phyloP scores from a whole-genome alignment of 1,140 invertebrate species.

The Diorhabda carinulata region DNA sequence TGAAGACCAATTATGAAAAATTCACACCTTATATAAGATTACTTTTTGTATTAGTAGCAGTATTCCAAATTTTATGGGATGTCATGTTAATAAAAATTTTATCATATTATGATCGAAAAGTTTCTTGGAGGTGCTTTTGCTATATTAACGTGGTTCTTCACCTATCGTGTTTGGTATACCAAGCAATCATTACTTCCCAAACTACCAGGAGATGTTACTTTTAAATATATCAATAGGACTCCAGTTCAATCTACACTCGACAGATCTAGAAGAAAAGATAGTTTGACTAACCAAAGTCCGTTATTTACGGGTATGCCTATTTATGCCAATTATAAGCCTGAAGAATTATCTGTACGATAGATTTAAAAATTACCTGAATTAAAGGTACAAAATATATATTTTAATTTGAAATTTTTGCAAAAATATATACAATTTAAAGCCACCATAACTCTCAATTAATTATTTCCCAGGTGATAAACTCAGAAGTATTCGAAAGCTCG shows the following conservation, averaged over 20 bases:
- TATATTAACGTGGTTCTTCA: constrained; percentile 86
- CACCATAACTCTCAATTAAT: no score
- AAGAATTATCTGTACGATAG: not conserved
- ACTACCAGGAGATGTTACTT: constrained; percentile 72
- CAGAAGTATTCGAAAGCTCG: no score
- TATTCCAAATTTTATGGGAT: constrained; percentile 85
- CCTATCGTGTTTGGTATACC: constrained; percentile 80
- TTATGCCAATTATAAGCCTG: constrained; percentile 4
- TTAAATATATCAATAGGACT: constrained; percentile 69
- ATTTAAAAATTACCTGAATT: no score
- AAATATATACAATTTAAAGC: no score
- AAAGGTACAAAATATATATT: no score
- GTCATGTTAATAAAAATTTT: constrained; percentile 89
- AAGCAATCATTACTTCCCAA: constrained; percentile 59
- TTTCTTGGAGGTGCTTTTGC: constrained; percentile 82
- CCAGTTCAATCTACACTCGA: constrained; percentile 23
- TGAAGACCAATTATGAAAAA: constrained; percentile 69
- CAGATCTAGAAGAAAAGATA: constrained; percentile 35
- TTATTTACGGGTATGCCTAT: constrained; percentile 73
- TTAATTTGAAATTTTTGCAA: no score
- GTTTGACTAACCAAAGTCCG: constrained; percentile 49
- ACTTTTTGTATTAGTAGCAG: constrained; percentile 73
- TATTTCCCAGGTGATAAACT: no score
- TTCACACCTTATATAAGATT: constrained; percentile 78
- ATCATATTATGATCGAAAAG: constrained; percentile 94